Evolutionary conservation across 2,797 vertebrate species (phyloP).

Genomic region (Falco cherrug): DNA sequence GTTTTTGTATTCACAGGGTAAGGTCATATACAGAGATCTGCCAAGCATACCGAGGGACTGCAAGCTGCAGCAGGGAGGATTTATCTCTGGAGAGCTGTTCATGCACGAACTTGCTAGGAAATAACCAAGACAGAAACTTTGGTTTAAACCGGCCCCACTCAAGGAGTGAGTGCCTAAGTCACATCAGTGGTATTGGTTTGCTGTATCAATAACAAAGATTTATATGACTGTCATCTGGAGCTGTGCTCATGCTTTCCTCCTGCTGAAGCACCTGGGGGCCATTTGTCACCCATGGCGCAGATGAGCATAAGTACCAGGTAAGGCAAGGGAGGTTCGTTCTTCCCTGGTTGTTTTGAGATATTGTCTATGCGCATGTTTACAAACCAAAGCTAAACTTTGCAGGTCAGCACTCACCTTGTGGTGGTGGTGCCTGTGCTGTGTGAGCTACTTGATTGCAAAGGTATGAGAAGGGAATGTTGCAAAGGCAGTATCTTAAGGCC

Average conservation of each 20-base stretch:
- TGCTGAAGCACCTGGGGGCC: not conserved
- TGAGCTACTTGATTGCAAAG: not conserved
- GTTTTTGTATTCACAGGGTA: not conserved
- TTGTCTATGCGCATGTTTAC: not conserved
- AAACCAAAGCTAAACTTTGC: not conserved
- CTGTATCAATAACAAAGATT: not conserved
- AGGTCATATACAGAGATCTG: not conserved
- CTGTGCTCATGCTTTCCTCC: not conserved
- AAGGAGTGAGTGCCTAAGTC: not conserved
- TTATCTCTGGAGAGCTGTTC: not conserved
- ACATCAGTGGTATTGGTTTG: not conserved
- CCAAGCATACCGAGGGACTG: not conserved
- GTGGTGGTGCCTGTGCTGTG: not conserved
- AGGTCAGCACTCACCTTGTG: not conserved
- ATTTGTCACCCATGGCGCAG: not conserved
- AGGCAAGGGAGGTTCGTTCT: not conserved
- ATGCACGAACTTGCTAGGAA: not conserved
- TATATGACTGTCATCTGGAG: not conserved
- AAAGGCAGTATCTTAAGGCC: not conserved
- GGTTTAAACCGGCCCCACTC: not conserved
- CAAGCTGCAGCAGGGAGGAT: not conserved
- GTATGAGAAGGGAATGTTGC: not conserved
- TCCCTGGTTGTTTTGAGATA: not conserved
- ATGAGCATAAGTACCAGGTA: not conserved
- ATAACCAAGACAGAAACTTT: not conserved